Evolutionary conservation across 2,113 vertebrate genomes (phyloP).

Genomic region (Cnemophilus loriae): DNA sequence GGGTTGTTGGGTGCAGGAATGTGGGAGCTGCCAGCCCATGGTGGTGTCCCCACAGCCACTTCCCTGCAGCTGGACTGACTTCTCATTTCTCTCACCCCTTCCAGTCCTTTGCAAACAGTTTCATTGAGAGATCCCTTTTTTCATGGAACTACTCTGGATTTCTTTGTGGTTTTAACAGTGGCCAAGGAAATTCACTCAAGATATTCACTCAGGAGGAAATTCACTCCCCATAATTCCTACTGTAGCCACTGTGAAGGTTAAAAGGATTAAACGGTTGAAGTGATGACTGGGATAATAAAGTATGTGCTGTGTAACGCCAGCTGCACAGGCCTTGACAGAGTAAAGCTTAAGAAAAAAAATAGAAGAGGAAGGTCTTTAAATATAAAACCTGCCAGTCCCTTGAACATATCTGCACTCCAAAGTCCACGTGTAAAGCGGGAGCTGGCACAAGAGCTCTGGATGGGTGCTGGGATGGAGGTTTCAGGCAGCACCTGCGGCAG

Average conservation of each 20-base stretch:
- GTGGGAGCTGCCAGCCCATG: not conserved
- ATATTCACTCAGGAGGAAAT: not conserved
- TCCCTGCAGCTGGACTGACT: not conserved
- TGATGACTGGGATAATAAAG: not conserved
- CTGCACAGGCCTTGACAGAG: not conserved
- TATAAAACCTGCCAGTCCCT: not conserved
- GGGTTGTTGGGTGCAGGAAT: not conserved
- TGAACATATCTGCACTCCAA: not conserved
- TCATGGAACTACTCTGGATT: not conserved
- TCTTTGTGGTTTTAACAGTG: not conserved
- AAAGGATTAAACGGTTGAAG: not conserved
- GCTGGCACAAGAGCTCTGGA: not conserved
- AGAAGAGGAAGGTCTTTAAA: not conserved
- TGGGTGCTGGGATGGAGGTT: not conserved
- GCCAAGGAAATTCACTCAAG: not conserved
- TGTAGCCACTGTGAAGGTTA: not conserved
- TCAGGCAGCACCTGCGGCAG: not conserved
- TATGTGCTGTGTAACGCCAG: not conserved
- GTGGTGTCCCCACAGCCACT: not conserved
- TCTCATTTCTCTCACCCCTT: not conserved
- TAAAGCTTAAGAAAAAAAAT: not conserved
- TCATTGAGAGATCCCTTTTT: not conserved
- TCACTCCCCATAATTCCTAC: not conserved
- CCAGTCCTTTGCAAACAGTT: not conserved
- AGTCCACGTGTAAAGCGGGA: not conserved